These are phyloP conservation scores for Drosophila heteroneura DNA, from an alignment of 2,888 invertebrate species.

Conservation along the genomic window DNA sequence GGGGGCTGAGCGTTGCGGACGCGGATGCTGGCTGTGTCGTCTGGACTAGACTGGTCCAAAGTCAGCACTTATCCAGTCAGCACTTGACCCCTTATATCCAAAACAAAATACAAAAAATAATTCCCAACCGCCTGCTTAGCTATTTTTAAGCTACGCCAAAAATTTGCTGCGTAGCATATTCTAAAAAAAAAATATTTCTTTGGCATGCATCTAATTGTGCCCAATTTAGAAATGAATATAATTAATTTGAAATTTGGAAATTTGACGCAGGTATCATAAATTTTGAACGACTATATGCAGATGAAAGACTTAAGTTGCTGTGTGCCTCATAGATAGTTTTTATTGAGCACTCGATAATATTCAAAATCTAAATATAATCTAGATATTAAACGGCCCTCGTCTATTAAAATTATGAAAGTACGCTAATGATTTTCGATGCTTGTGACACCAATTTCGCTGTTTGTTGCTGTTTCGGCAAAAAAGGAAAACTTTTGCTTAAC, in stretches of 20 bases:
- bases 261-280: background rate
- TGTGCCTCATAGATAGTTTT: background rate
- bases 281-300: background rate
- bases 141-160: constrained; percentile 54
- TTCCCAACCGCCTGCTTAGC: background rate
- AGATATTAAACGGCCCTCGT: background rate
- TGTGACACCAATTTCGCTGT: constrained; percentile 25
- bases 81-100: constrained; percentile 29
- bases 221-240: background rate
- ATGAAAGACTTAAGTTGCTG: background rate
- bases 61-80: constrained; percentile 26
- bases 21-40: constrained; percentile 21
- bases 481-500: constrained; percentile 1
- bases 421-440: constrained; percentile 34
- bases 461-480: constrained; percentile 17
- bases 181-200: background rate
- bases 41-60: constrained; percentile 19
- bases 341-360: background rate
- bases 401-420: constrained; percentile 6
- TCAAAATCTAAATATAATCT: background rate
- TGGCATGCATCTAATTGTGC: constrained; percentile 7
- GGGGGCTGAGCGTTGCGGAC: constrained; percentile 28
- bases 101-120: constrained; percentile 15
- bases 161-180: constrained; percentile 24
- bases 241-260: background rate